Evolutionary conservation across 1,140 invertebrate genomes (phyloP), one percentile per base, ranked within the genome.

Genomic region (Doryteuthis pealeii): DNA sequence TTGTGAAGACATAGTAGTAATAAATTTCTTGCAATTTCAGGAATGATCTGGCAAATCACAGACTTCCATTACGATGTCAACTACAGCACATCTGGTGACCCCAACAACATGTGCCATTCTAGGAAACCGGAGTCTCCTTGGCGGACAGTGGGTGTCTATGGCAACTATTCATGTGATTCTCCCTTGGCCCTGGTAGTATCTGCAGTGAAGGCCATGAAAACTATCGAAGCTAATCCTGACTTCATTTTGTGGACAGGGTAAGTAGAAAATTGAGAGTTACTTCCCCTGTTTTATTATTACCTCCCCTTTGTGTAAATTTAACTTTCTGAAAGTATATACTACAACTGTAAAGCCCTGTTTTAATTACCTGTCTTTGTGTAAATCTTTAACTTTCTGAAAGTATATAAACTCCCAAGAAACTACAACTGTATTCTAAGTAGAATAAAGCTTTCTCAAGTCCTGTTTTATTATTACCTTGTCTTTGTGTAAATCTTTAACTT

Each of bases 221-320:
- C 92, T 79, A 91, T 92, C 10, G 92, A 95, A 82, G 93, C 94
- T 80, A 71, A 84, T 72, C 93, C 96, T 33, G 94, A 96, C 87
- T 97, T 96, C 84, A 93, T 96, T 22, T 87, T 97, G 10, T 97
- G 95, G 95, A 96, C 95, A 28, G 95, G 95, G 95, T 96, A 89
- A 90, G 91, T 89, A n/a, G 10, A 5, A 40, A 40, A 5, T 40
- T 40, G 10, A n/a, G n/a, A n/a, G n/a, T n/a, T n/a, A n/a, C n/a
- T n/a, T n/a, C n/a, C n/a, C n/a, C n/a, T n/a, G n/a, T n/a, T n/a
- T n/a, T n/a, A n/a, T n/a, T n/a, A n/a, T n/a, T n/a, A n/a, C n/a
- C n/a, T n/a, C n/a, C n/a, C n/a, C n/a, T n/a, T n/a, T n/a, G n/a
- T n/a, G n/a, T n/a, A n/a, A n/a, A n/a, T n/a, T n/a, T n/a, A n/a